Percentiles rank a stretch among this genome's conserved stretches.
phyloP scores from a whole-genome alignment of 2,113 vertebrate species.

The Donacobius atricapilla region DNA sequence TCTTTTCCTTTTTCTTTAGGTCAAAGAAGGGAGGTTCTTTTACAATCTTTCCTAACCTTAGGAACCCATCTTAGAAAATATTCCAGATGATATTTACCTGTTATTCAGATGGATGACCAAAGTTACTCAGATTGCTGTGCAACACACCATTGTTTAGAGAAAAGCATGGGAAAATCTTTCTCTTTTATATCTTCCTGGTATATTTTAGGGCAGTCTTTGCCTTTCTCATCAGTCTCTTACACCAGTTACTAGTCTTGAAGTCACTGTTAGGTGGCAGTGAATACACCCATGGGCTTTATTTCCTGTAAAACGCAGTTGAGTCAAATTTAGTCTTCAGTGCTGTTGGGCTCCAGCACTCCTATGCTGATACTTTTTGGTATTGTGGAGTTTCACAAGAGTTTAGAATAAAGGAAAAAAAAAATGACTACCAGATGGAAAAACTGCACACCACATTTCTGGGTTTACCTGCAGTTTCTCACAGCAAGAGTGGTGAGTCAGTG shows the following conservation, averaged over 20 bases:
- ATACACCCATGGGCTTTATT: background rate
- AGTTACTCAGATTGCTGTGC: background rate
- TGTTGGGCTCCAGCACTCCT: accelerated
- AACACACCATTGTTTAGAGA: background rate
- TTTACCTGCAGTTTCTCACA: background rate
- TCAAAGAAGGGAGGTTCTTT: background rate
- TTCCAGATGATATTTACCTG: background rate
- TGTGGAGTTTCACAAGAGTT: background rate
- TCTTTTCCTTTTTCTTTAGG: background rate
- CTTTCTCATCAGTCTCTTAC: background rate
- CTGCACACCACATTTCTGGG: background rate
- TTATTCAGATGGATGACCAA: background rate
- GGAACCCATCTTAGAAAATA: background rate
- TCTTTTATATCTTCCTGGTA: background rate
- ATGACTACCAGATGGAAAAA: background rate
- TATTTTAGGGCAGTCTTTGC: background rate
- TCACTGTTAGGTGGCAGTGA: background rate
- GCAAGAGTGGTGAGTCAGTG: background rate
- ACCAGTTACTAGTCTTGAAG: background rate
- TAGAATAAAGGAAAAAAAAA: background rate
- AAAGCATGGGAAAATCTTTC: background rate
- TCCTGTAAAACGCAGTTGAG: background rate
- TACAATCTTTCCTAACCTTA: background rate
- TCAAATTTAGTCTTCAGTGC: background rate
- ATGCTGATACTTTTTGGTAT: background rate